Evolutionary conservation across 2,113 vertebrate genomes (phyloP), one percentile per base, ranked within the genome.

Genomic region (Rhinolophus ferrumequinum): DNA sequence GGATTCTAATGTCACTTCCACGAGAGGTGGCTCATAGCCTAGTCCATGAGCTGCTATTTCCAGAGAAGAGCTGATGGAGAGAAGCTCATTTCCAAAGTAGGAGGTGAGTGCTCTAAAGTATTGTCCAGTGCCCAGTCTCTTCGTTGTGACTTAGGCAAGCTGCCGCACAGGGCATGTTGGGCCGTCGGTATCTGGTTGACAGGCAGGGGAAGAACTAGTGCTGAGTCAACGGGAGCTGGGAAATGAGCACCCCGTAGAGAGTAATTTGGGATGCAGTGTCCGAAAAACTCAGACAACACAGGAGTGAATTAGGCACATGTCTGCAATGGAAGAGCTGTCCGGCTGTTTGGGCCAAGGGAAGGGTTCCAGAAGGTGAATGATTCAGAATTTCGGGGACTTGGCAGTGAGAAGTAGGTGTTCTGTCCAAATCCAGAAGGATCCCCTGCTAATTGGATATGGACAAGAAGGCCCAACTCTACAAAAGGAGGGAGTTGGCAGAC

Each of bases 261-360:
- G 22, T 12, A 69, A 1, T 56, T 14, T 44, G 3, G 60, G 58
- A 72, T 0, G 0, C 9, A 12, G n/a, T 22, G 2, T 67, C 62
- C 16, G 7, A 60, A n/a, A 88, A 64, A 30, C 72, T 3, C 14
- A 80, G 73, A 30, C 22, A 72, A 12, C 58, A 35, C 6, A 14
- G 24, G 62, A 77, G 6, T 50, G 70, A 72, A 41, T 38, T 3
- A 22, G 28, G 13, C 16, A 3, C 3, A 4, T 58, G 44, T 80
- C 67, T 93, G 3, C 21, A 18, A 14, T 9, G 33, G 33, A 35
- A 52, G 22, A 75, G 28, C 30, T 75, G 41, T 66, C 62, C 67
- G n/a, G 52, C 41, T 67, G 12, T 50, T 52, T 28, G 19, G 35
- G 28, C 44, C 52, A 6, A 33, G 2, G 8, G 9, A 81, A n/a